These are phyloP conservation scores for Chymomyza amoena DNA, from an alignment of 2,888 invertebrate genomes.

Conservation along the genomic window DNA sequence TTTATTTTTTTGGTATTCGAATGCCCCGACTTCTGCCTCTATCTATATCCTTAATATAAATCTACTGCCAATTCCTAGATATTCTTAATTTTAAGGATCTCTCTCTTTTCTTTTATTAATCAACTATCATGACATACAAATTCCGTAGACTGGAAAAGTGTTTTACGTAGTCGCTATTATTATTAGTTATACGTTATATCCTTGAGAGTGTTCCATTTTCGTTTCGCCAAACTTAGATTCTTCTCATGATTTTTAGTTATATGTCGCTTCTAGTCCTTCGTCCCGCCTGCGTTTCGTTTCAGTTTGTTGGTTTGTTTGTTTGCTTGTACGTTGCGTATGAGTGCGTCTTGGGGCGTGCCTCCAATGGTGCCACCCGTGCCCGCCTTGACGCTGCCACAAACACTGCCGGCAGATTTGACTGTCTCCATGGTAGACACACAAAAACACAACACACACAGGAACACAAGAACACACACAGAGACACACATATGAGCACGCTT, in stretches of 20 bases:
- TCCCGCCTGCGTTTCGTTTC: constrained; percentile 60
- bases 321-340: constrained; percentile 60
- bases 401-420: constrained; percentile 10
- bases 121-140: too few relatives aligned
- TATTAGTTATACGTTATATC: too few relatives aligned
- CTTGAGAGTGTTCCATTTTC: not conserved
- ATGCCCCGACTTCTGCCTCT: too few relatives aligned
- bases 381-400: constrained; percentile 20
- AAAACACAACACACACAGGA: too few relatives aligned
- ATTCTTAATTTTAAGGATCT: too few relatives aligned
- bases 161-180: too few relatives aligned
- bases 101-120: too few relatives aligned
- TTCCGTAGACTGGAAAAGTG: too few relatives aligned
- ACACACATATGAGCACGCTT: constrained; percentile 21
- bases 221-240: constrained; percentile 26
- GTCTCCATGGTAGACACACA: not conserved
- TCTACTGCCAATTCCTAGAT: too few relatives aligned
- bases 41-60: too few relatives aligned
- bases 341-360: constrained; percentile 43
- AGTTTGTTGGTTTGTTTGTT: constrained; percentile 42
- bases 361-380: constrained; percentile 38
- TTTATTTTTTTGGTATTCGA: too few relatives aligned
- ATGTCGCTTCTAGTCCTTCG: constrained; percentile 37
- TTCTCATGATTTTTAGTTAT: constrained; percentile 65
- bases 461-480: constrained; percentile 20